These are phyloP conservation scores for Anastrepha obliqua DNA, from an alignment of 1,140 invertebrate species.

Conservation along the genomic window DNA sequence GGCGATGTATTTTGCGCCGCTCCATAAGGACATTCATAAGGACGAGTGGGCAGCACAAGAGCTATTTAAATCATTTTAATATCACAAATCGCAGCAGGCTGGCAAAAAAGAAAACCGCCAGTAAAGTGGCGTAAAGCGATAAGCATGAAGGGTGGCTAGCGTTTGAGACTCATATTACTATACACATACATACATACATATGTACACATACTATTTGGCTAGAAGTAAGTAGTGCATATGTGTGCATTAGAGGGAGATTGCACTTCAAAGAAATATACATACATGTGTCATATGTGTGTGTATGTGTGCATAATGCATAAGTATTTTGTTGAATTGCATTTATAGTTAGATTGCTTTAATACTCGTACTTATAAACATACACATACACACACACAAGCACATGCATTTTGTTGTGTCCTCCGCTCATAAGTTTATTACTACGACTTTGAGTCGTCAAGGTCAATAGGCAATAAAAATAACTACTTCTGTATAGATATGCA, in stretches of 20 bases:
- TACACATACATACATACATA: background rate
- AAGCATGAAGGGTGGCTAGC: background rate
- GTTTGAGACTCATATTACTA: background rate
- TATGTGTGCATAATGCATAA: background rate
- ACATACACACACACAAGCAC: background rate
- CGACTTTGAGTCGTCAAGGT: constrained; percentile 23
- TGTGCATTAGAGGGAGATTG: too few relatives aligned
- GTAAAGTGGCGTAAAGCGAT: background rate
- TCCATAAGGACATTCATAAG: constrained; percentile 36
- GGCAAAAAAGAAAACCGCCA: background rate
- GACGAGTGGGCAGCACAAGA: constrained; percentile 18
- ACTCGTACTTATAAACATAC: background rate
- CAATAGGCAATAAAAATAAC: constrained; percentile 42
- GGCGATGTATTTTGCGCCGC: background rate
- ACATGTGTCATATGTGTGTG: background rate
- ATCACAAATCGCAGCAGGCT: constrained; percentile 41
- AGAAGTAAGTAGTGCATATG: too few relatives aligned
- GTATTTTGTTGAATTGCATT: constrained; percentile 39
- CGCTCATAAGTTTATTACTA: background rate
- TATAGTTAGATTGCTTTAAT: constrained; percentile 12
- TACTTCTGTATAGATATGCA: background rate
- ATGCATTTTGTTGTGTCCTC: background rate
- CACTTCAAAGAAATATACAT: too few relatives aligned
- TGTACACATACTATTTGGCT: background rate
- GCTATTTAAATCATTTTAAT: constrained; percentile 52